Base-by-base conservation (phyloP, 2,888 invertebrate species). In the Caenorhabditis sp. region DNA sequence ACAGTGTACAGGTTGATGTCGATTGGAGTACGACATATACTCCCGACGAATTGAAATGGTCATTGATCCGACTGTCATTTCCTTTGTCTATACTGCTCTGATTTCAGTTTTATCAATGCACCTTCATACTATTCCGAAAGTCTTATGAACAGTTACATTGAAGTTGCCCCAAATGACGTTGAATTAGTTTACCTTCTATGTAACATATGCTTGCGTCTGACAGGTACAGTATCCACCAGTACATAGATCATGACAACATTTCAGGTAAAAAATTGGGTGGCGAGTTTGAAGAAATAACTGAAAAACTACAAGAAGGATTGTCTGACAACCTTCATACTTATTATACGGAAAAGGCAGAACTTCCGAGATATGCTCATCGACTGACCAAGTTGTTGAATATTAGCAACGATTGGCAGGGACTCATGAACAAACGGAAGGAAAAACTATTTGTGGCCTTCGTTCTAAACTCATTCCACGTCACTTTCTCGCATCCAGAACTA, bases 321-420 rank as follows among this genome's bases (percentile, higher is more conserved):
- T 35, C 72, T 1, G 35, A 72, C 37, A 28, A 40, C 8, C 44
- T 72, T 15, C 72, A 72, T 18, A 50, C 56, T 8, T 50, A 64
- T 20, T 72, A 72, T 28, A 64, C 24, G 1, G 50, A 72, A 4
- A 64, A 62, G 20, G 72, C 56, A 50, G 51, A 40, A 1, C 60
- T 64, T 18, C 20, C 72, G 26, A 64, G 72, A 64, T 72, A 72
- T 56, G 64, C 72, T 2, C 72, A 72, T 15, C 32, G 72, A 6
- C 22, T 72, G 2, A 47, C 64, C 0, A 72, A 64, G 11, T 32
- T 72, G 1, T 11, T 72, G 13, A 44, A 55, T 6, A 56, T 72
- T 6, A 26, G 56, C 15, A 72, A 72, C 44, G 72, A 72, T 6
- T 72, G 71, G 71, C 28, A 61, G 47, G 22, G 18, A n/a, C 22